phyloP scores from a whole-genome alignment of 1,140 invertebrate genomes.

The roundworm (Caenorhabditis elegans) region DNA sequence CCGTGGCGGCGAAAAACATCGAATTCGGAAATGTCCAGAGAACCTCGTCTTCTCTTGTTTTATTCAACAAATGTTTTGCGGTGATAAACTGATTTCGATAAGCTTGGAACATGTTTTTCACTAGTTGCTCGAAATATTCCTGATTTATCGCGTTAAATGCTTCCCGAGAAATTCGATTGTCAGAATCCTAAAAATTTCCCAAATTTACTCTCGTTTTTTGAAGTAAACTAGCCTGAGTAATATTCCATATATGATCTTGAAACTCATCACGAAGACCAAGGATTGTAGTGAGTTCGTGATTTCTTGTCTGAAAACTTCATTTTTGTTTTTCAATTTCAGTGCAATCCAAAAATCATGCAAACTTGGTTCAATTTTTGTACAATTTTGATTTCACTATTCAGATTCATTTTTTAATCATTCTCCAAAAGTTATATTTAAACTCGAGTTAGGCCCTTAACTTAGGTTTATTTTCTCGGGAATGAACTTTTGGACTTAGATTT shows the following conservation, averaged over 20 bases:
- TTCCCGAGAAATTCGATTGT: slow-evolving; percentile 61
- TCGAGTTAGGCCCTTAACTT: no score
- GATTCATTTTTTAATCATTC: no score
- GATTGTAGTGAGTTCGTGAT: slow-evolving; percentile 59
- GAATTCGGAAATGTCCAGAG: slow-evolving; percentile 65
- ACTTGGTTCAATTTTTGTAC: no score
- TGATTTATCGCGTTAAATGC: slow-evolving; percentile 64
- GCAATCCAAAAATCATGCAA: no score
- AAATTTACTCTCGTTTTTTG: neutral
- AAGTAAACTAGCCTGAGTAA: slow-evolving; percentile 53
- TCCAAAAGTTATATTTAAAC: no score
- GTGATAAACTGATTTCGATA: slow-evolving; percentile 65
- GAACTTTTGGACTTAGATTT: no score
- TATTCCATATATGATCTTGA: slow-evolving; percentile 65
- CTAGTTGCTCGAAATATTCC: slow-evolving; percentile 62
- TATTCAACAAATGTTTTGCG: slow-evolving; percentile 62
- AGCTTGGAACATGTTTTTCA: slow-evolving; percentile 45
- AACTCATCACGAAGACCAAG: slow-evolving; percentile 60
- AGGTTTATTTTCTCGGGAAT: no score
- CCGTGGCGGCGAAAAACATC: slow-evolving; percentile 66
- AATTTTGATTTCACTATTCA: no score
- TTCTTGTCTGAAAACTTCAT: slow-evolving; percentile 57
- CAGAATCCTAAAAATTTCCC: slow-evolving; percentile 38
- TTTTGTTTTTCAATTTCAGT: no score
- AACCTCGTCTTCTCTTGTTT: slow-evolving; percentile 57